phyloP scores from a whole-genome alignment of 2,888 invertebrate genomes.

The Ectropis crepuscularia region DNA sequence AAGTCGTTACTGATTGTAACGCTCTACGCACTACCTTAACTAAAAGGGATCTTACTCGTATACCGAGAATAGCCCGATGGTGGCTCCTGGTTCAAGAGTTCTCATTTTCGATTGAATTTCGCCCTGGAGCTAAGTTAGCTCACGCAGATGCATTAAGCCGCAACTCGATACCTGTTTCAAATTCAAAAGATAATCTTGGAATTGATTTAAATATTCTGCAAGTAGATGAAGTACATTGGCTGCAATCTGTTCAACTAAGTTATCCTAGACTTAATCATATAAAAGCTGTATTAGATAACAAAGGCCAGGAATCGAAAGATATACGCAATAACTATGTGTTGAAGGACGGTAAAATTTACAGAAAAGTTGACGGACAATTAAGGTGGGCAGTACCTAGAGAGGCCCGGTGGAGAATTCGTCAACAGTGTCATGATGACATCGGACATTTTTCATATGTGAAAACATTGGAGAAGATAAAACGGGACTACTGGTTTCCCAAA shows the following conservation, averaged over 20 bases:
- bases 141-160: conserved; percentile 13
- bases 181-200: not conserved
- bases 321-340: not conserved
- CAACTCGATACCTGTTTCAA: not conserved
- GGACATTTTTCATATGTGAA: not conserved
- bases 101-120: conserved; percentile 1
- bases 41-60: conserved; percentile 9
- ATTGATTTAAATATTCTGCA: not conserved
- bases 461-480: not conserved
- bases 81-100: conserved; percentile 8
- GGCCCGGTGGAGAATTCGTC: not conserved
- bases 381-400: not conserved
- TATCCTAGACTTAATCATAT: not conserved
- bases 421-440: not conserved
- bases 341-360: not conserved
- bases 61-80: conserved; percentile 17
- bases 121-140: not conserved
- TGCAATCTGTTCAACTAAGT: not conserved
- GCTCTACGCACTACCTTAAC: conserved; percentile 1
- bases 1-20: conserved; percentile 5
- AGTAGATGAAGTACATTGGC: not conserved
- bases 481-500: not conserved
- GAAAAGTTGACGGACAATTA: not conserved
- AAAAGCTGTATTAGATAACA: not conserved
- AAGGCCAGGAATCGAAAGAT: not conserved